Evolutionary conservation across 2,113 vertebrate species (phyloP).

Genomic region (Bufo gargarizans): DNA sequence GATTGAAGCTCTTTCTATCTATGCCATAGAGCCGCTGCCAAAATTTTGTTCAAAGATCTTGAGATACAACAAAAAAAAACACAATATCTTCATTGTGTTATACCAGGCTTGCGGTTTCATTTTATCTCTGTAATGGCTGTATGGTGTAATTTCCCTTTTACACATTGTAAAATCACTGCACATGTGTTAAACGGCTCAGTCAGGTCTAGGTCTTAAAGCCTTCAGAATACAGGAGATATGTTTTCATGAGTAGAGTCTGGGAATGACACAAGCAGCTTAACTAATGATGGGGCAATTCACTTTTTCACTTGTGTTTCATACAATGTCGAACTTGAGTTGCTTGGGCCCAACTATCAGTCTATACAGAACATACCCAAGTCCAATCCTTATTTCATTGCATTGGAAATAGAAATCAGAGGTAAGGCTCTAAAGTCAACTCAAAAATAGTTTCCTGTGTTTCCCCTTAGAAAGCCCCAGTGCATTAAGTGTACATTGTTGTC

Average conservation of each 20-base stretch:
- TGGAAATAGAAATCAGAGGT: too few relatives aligned
- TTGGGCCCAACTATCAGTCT: too few relatives aligned
- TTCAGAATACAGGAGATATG: neutral
- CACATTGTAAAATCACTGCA: slow-evolving; percentile 16
- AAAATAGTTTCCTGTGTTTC: too few relatives aligned
- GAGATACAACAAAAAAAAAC: neutral
- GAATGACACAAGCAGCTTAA: neutral
- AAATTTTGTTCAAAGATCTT: slow-evolving; percentile 24
- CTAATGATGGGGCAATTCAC: neutral
- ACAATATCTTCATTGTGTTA: neutral
- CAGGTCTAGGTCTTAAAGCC: neutral
- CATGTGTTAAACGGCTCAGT: slow-evolving; percentile 7
- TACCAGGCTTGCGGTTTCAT: neutral
- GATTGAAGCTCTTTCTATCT: slow-evolving; percentile 12
- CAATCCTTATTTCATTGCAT: too few relatives aligned
- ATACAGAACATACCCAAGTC: too few relatives aligned
- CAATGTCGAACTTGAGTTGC: too few relatives aligned
- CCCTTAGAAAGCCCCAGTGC: too few relatives aligned
- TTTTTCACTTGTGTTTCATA: neutral
- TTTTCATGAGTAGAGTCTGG: neutral
- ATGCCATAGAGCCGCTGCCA: slow-evolving; percentile 1
- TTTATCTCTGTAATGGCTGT: slow-evolving; percentile 12
- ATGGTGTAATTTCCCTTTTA: slow-evolving; percentile 27
- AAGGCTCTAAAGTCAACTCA: too few relatives aligned
- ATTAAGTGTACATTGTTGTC: too few relatives aligned